Conservation (phyloP, 2,797 vertebrate species). For the Chaunax sp. region DNA sequence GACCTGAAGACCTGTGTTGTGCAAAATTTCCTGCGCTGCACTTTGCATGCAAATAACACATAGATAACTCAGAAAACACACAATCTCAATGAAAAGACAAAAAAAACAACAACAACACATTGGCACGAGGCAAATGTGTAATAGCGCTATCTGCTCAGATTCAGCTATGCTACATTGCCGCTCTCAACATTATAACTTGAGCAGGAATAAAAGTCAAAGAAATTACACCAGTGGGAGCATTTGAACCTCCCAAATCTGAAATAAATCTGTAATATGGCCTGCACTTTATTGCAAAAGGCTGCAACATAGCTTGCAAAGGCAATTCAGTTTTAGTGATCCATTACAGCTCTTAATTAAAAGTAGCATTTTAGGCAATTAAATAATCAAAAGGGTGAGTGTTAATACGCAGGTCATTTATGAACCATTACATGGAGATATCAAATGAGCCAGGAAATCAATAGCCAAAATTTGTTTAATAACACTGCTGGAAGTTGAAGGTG, state of each 20-base stretch:
- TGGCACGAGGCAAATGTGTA: too few species aligned
- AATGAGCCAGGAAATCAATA: constrained; percentile 61
- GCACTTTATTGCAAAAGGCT: constrained; percentile 22
- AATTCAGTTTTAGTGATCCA: constrained; percentile 48
- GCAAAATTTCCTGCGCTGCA: background rate
- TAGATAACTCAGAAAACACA: background rate
- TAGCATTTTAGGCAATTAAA: constrained; percentile 57
- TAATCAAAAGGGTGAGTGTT: constrained; percentile 45
- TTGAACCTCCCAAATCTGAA: background rate
- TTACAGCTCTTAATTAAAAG: constrained; percentile 56
- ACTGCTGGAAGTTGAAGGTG: constrained; percentile 58
- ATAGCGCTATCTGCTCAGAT: background rate
- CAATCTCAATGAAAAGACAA: background rate
- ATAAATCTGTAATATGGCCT: constrained; percentile 26
- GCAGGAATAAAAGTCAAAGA: constrained; percentile 19
- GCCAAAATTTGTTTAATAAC: constrained; percentile 61
- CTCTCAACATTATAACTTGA: background rate
- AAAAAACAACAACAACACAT: too few species aligned
- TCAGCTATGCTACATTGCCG: background rate
- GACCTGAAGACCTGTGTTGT: constrained; percentile 1
- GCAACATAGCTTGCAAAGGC: constrained; percentile 17
- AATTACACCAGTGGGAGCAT: background rate
- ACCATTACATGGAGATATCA: constrained; percentile 48
- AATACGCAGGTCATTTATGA: constrained; percentile 45
- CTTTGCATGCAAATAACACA: background rate